These are phyloP conservation scores for Junco hyemalis DNA, from an alignment of 2,113 vertebrate genomes.

Conservation along the genomic window DNA sequence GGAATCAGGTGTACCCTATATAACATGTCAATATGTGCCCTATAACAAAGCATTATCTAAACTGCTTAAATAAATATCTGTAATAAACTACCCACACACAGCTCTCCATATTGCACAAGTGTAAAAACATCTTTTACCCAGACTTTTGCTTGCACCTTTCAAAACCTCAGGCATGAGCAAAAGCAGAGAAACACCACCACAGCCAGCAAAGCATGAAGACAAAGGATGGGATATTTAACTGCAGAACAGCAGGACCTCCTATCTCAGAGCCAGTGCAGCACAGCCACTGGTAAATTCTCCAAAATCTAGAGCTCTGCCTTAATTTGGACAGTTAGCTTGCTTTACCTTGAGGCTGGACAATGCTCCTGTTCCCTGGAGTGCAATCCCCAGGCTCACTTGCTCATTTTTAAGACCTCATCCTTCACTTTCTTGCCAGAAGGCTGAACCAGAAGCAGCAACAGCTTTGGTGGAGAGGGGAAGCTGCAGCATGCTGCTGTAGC, in stretches of 20 bases:
- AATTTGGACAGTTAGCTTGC: not conserved
- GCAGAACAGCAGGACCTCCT: not conserved
- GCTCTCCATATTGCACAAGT: not conserved
- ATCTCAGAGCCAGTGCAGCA: not conserved
- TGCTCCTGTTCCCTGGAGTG: not conserved
- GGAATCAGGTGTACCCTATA: accelerated
- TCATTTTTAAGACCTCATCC: not conserved
- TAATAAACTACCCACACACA: not conserved
- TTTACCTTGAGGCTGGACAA: not conserved
- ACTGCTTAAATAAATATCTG: not conserved
- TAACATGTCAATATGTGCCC: not conserved
- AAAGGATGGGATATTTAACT: not conserved
- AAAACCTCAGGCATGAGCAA: not conserved
- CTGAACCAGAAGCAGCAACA: not conserved
- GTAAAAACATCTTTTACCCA: not conserved
- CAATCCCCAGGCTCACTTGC: not conserved
- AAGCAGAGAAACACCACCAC: not conserved
- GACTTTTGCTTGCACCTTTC: not conserved
- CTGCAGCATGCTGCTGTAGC: not conserved
- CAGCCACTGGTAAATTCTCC: not conserved
- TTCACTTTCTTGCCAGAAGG: not conserved
- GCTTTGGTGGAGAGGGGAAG: not conserved
- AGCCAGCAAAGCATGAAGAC: not conserved
- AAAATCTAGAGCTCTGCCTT: not conserved
- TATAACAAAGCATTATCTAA: not conserved